Conservation (phyloP, 2,113 vertebrate species). For the Saccopteryx leptura region DNA sequence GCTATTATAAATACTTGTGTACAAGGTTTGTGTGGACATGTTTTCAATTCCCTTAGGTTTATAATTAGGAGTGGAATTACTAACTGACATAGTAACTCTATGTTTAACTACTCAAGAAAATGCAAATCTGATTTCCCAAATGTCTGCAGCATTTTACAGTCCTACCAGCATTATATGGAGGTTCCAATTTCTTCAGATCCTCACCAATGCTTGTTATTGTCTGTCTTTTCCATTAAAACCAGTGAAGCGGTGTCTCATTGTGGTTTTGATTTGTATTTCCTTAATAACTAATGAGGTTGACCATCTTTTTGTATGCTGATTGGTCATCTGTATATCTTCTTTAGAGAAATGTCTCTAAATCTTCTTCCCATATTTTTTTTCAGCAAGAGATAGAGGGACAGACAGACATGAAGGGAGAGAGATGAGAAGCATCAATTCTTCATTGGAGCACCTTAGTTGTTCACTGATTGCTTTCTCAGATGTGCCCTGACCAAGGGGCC, state of each 20-base stretch:
- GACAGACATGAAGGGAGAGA: no score
- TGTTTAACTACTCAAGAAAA: not conserved
- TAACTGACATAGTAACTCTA: not conserved
- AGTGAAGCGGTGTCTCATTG: not conserved
- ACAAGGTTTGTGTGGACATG: not conserved
- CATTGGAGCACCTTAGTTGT: no score
- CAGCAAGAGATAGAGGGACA: no score
- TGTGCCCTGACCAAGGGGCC: no score
- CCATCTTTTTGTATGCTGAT: not conserved
- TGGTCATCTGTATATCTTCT: not conserved
- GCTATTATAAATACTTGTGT: not conserved
- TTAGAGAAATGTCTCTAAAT: slow-evolving; percentile 18
- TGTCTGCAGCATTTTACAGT: not conserved
- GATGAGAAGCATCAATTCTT: no score
- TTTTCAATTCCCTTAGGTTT: not conserved
- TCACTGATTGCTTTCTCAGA: no score
- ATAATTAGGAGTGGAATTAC: not conserved
- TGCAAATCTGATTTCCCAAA: not conserved
- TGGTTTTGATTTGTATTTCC: slow-evolving; percentile 30
- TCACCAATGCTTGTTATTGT: not conserved
- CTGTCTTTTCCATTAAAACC: slow-evolving; percentile 24
- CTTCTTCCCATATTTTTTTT: not conserved
- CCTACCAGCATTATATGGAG: not conserved
- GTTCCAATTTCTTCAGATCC: slow-evolving; percentile 9
- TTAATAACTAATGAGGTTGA: not conserved